Percentiles rank a stretch among this genome's conserved stretches.
phyloP scores from a whole-genome alignment of 1,140 invertebrate genomes.

The Lepidotrigona ventralis region DNA sequence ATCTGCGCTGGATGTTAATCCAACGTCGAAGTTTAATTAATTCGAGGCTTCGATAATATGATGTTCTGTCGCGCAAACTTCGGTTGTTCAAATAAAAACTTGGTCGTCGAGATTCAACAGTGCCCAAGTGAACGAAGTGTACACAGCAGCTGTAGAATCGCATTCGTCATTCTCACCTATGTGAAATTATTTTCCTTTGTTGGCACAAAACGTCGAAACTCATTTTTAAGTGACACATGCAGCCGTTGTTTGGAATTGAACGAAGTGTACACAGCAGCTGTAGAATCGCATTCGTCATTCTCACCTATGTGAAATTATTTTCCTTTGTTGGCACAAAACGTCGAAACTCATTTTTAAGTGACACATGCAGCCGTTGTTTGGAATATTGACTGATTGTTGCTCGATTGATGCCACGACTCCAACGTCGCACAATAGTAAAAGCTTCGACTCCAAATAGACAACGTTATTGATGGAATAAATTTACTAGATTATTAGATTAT shows the following conservation, averaged over 20 bases:
- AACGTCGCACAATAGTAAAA: no score
- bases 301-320: not conserved
- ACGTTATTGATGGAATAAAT: no score
- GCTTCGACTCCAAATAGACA: no score
- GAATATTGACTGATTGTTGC: no score
- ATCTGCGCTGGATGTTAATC: not conserved
- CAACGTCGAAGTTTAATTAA: not conserved
- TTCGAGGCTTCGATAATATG: not conserved
- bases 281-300: not conserved
- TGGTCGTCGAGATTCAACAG: constrained; percentile 4
- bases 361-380: not conserved
- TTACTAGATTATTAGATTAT: no score
- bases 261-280: no score
- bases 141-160: constrained; percentile 9
- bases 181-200: not conserved
- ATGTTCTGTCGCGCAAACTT: not conserved
- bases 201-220: not conserved
- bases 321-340: not conserved
- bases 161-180: not conserved
- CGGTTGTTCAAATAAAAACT: constrained; percentile 1
- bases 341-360: not conserved
- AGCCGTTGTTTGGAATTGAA: no score
- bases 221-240: not conserved
- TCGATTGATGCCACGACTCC: no score
- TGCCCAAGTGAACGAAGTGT: constrained; percentile 1